These are phyloP conservation scores for Gastrophryne carolinensis DNA, from an alignment of 2,797 vertebrate genomes.

Conservation along the genomic window DNA sequence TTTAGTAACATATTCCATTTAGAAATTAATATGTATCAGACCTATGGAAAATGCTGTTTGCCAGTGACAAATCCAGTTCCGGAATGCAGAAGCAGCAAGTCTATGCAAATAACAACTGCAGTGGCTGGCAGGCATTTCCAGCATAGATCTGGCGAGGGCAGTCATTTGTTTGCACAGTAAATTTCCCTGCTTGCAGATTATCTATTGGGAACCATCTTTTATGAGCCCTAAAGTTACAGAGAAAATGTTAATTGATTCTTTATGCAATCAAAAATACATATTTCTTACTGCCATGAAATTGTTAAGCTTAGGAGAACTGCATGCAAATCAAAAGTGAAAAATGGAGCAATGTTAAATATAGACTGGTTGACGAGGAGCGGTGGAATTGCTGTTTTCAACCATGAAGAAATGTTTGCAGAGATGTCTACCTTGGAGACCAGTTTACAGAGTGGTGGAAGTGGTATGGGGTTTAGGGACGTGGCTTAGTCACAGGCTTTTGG, in stretches of 20 bases:
- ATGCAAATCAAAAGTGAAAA: slow-evolving; percentile 47
- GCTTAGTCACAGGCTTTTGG: too few relatives aligned
- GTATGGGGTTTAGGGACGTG: too few relatives aligned
- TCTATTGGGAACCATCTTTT: slow-evolving; percentile 46
- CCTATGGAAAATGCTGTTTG: slow-evolving; percentile 31
- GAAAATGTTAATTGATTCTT: slow-evolving; percentile 48
- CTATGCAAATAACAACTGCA: slow-evolving; percentile 52
- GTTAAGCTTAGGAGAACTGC: slow-evolving; percentile 7
- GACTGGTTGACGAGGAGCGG: slow-evolving; percentile 27
- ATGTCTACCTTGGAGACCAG: too few relatives aligned
- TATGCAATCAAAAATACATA: slow-evolving; percentile 5
- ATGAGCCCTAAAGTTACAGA: slow-evolving; percentile 40
- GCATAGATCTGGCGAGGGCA: slow-evolving; percentile 54
- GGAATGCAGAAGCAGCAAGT: slow-evolving; percentile 57
- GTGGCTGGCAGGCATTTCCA: slow-evolving; percentile 54
- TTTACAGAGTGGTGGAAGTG: too few relatives aligned
- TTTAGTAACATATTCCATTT: slow-evolving; percentile 14
- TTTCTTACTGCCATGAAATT: slow-evolving; percentile 28
- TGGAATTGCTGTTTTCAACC: slow-evolving; percentile 26
- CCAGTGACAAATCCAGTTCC: slow-evolving; percentile 44
- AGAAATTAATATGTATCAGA: slow-evolving; percentile 18
- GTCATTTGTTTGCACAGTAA: slow-evolving; percentile 52
- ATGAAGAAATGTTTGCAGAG: too few relatives aligned
- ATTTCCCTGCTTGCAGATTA: slow-evolving; percentile 47
- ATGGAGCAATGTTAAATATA: slow-evolving; percentile 24